Evolutionary conservation across 2,888 invertebrate genomes (phyloP).

Genomic region (Acanthosepion lycidas): DNA sequence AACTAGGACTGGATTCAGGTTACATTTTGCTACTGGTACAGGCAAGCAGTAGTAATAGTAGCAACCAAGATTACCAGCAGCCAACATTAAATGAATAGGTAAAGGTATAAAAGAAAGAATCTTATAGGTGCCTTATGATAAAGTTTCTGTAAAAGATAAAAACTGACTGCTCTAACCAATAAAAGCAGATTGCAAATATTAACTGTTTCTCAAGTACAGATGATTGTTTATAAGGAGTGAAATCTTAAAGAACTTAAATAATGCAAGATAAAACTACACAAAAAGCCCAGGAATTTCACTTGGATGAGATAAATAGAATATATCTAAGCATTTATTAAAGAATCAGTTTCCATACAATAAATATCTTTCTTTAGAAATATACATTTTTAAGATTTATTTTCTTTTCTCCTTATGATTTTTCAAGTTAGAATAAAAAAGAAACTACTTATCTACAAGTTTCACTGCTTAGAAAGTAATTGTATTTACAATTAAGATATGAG

Average conservation of each 20-base stretch:
- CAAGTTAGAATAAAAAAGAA: not conserved
- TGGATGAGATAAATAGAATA: not conserved
- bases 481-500: not conserved
- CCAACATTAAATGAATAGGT: not conserved
- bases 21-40: not conserved
- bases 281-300: not conserved
- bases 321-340: not conserved
- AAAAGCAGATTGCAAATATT: not conserved
- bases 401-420: not conserved
- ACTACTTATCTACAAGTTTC: not conserved
- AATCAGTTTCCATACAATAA: too few species aligned
- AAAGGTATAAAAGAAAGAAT: not conserved
- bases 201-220: not conserved
- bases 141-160: not conserved
- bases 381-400: too few species aligned
- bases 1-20: not conserved
- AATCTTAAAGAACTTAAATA: not conserved
- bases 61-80: not conserved
- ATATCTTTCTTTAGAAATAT: too few species aligned
- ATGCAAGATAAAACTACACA: not conserved
- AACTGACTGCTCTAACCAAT: not conserved
- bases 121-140: not conserved
- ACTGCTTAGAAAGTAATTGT: not conserved
- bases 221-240: not conserved
- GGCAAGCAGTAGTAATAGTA: not conserved